These are phyloP conservation scores for Bergia puertoricense DNA, from an alignment of 92 coral and sea anemone genomes.

Conservation along the genomic window DNA sequence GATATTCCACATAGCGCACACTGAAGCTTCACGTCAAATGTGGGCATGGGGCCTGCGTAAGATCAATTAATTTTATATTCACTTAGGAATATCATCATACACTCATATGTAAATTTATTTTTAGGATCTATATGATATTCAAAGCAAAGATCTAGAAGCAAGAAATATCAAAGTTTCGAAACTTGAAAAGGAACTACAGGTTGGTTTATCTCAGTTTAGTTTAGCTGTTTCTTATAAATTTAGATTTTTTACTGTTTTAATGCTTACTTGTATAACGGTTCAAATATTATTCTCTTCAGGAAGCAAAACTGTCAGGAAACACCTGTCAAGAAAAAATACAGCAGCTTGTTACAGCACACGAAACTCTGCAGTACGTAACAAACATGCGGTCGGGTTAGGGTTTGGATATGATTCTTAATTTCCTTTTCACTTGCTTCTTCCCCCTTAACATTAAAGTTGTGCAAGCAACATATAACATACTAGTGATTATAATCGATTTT, in stretches of 20 bases:
- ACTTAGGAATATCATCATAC: no score
- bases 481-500: neutral
- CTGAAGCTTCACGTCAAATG: no score
- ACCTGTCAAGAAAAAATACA: constrained; percentile 20
- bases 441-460: neutral
- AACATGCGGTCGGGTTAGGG: neutral
- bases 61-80: no score
- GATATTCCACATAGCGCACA: no score
- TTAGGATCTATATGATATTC: constrained; percentile 20
- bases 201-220: neutral
- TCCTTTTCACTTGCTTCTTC: neutral
- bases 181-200: constrained; percentile 29
- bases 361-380: constrained; percentile 30
- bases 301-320: neutral
- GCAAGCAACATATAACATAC: neutral
- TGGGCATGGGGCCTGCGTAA: no score
- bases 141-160: constrained; percentile 21
- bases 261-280: neutral
- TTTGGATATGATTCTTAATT: neutral
- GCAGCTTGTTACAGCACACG: constrained; percentile 15
- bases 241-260: neutral
- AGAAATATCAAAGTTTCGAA: neutral
- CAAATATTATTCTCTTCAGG: neutral
- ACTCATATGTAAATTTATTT: neutral
- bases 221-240: neutral